Conservation (phyloP, 2,797 vertebrate genomes). For the Lepilemur ruficaudatus region DNA sequence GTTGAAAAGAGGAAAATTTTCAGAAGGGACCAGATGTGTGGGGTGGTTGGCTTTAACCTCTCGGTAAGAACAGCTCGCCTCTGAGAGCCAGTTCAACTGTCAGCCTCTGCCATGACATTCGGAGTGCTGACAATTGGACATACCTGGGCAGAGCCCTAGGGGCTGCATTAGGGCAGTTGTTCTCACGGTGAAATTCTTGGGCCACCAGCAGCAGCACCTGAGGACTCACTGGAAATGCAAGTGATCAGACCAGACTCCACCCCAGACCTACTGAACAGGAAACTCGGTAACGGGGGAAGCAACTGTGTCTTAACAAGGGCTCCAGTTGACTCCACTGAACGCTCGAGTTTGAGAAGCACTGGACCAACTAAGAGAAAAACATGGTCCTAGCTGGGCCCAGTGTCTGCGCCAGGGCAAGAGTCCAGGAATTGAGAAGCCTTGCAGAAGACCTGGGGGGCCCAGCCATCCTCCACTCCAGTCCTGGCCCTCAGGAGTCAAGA, state of each 20-base stretch:
- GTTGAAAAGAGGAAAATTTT: not conserved
- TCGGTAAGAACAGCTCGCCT: not conserved
- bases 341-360: not conserved
- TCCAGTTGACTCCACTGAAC: accelerated
- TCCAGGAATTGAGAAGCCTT: not conserved
- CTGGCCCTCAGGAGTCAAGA: not conserved
- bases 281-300: not conserved
- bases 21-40: not conserved
- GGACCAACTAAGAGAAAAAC: not conserved
- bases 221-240: not conserved
- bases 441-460: not conserved
- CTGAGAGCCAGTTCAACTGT: not conserved
- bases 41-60: not conserved
- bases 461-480: not conserved
- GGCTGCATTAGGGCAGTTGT: not conserved
- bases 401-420: too few species aligned
- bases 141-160: accelerated
- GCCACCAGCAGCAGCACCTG: not conserved
- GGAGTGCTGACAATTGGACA: not conserved
- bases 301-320: too few species aligned
- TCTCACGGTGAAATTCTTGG: not conserved
- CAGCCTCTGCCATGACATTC: not conserved
- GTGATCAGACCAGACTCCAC: not conserved
- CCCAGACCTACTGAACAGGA: not conserved
- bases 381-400: not conserved